Base-by-base conservation (phyloP, 2,797 vertebrate genomes). In the Hippopotamyrus pictus region DNA sequence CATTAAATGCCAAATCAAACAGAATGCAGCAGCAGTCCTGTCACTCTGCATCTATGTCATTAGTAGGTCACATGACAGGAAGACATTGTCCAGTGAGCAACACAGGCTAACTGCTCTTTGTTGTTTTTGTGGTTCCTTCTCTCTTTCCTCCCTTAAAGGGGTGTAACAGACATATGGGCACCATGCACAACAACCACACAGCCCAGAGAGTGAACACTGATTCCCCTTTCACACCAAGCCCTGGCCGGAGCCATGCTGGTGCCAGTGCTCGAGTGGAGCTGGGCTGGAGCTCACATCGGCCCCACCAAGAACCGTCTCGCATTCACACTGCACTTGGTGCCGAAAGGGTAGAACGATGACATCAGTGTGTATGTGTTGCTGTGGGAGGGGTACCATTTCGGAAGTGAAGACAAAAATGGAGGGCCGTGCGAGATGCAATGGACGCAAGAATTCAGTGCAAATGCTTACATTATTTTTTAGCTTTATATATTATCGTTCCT, bases 81-180 rank as follows among this genome's bases (percentile, higher is more conserved):
- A 50, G 79, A 92, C 94, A 93, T 92, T 95, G 94, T 94, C 22
- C 22, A 86, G 89, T 90, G 91, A 94, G 91, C 93, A 89, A 91
- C 14, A 22, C 41, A 8, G 37, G 44, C 37, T 46, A 19, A 46
- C 17, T 14, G 92, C 91, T 92, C 92, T 90, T 91, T 92, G 92
- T 92, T 41, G n/a, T 41, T 48, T 46, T 1, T 82, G 57, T 29
- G 22, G 7, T 53, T 73, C 92, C 91, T 86, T 17, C 17, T 62
- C 17, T 88, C 37, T 65, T 25, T 50, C n/a, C 44, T 50, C n/a
- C 11, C 8, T 84, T 29, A 50, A 84, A 25, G n/a, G 41, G 5
- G 19, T 8, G 46, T 50, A 50, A 50, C 17, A 11, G 9, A n/a
- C 8, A 25, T 50, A 12, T 3, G 4, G 46, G 46, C 19, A 50